phyloP scores from a whole-genome alignment of 2,797 vertebrate genomes.

The Gadopsis marmoratus region DNA sequence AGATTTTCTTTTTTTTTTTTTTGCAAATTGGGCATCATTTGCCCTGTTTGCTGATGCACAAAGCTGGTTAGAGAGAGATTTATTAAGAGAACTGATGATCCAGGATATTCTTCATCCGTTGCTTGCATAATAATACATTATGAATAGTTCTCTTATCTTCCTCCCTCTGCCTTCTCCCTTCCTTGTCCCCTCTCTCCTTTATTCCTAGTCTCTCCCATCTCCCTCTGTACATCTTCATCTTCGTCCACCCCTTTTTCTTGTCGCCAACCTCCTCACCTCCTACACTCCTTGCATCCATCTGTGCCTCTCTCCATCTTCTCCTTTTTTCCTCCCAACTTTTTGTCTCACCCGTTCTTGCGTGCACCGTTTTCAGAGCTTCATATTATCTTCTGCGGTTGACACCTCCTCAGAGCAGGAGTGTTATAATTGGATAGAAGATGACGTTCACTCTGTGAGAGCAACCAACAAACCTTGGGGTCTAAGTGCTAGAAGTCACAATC shows the following conservation, averaged over 20 bases:
- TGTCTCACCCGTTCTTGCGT: slow-evolving; percentile 1
- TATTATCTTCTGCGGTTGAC: slow-evolving; percentile 51
- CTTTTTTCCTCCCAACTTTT: not conserved
- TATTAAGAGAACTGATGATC: slow-evolving; percentile 3
- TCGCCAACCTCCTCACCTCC: slow-evolving; percentile 5
- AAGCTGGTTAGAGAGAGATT: not conserved
- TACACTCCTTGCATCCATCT: not conserved
- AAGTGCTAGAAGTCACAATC: slow-evolving; percentile 52
- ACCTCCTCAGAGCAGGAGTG: slow-evolving; percentile 34
- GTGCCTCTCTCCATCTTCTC: not conserved
- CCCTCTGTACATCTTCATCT: not conserved
- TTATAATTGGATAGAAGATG: slow-evolving; percentile 63
- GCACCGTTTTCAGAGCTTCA: slow-evolving; percentile 18
- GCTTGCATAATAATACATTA: not conserved
- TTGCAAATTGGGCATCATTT: not conserved
- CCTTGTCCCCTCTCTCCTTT: not conserved
- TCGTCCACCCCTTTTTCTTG: not conserved
- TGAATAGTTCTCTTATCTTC: not conserved
- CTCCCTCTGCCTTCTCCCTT: not conserved
- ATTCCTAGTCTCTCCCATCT: not conserved
- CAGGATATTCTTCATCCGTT: not conserved
- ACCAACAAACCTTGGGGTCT: slow-evolving; percentile 31
- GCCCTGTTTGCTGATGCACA: slow-evolving; percentile 5
- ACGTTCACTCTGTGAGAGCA: slow-evolving; percentile 22
- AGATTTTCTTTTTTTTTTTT: not conserved